phyloP scores from a whole-genome alignment of 2,888 invertebrate species.

The Eupithecia exiguata region DNA sequence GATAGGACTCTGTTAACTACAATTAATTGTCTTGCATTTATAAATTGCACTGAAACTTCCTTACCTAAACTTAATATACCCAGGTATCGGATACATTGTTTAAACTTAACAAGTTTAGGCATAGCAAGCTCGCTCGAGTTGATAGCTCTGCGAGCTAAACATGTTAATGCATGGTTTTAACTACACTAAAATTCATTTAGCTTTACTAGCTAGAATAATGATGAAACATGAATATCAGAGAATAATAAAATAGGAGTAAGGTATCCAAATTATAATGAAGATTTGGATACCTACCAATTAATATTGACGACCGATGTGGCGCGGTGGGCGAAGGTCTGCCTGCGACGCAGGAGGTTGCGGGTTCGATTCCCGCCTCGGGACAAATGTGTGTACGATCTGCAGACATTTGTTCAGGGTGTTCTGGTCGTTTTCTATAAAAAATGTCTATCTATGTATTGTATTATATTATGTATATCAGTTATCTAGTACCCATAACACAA shows the following conservation, averaged over 20 bases:
- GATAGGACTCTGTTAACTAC: not conserved
- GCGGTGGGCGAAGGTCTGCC: no score
- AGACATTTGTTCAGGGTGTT: no score
- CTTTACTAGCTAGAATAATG: not conserved
- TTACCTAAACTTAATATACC: not conserved
- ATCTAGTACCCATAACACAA: no score
- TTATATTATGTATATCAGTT: no score
- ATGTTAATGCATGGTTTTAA: constrained; percentile 20
- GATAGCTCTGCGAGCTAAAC: constrained; percentile 20
- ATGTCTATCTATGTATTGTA: no score
- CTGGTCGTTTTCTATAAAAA: no score
- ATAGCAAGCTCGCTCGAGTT: no score
- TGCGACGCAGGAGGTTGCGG: no score
- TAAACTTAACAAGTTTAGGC: no score
- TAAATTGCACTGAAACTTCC: not conserved
- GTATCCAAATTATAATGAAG: not conserved
- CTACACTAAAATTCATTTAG: constrained; percentile 3
- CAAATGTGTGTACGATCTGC: no score
- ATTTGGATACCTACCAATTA: not conserved
- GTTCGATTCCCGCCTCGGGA: no score
- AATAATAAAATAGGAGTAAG: not conserved
- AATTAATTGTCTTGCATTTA: not conserved
- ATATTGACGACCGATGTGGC: no score
- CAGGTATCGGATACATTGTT: not conserved
- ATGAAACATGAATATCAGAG: not conserved